Evolutionary conservation across 2,113 vertebrate genomes (phyloP), one percentile per base, ranked within the genome.

Genomic region (Vicugna pacos): DNA sequence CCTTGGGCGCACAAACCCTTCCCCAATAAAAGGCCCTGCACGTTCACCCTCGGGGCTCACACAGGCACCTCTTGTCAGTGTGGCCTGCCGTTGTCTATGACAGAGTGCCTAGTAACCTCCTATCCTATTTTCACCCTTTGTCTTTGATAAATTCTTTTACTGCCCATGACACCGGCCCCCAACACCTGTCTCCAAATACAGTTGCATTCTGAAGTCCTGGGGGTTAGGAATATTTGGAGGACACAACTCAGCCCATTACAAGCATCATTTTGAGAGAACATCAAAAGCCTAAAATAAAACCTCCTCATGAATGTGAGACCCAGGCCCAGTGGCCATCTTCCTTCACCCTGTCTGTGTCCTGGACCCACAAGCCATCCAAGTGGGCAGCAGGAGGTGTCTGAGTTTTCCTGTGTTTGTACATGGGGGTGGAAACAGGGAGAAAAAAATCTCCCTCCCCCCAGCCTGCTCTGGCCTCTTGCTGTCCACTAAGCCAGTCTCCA

Each of bases 361-460:
- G 72, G 22, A 42, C 26, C 35, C 69, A 13, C 26, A 60, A n/a
- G 32, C 46, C 65, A n/a, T 16, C 35, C 32, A 60, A 6, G 15
- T 16, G 28, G 19, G 69, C 20, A 76, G 76, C 14, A 11, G 32
- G 26, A 72, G 32, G 38, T 5, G 10, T 38, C 60, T 77, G 80
- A n/a, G 24, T 28, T 75, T 83, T 16, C 69, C 38, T 38, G 32
- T 50, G 22, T 83, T 28, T 52, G 17, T 24, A 10, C 38, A 28
- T 35, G 16, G 32, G 26, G 8, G 9, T 48, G 15, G 46, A 15
- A 14, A 12, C 7, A 17, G 42, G 30, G 60, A 76, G 77, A 69
- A 42, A 28, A 1, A 1, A 6, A 35, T 5, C 28, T 84, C 28
- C 56, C 3, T 3, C 3, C 30, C 14, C 5, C 13, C 28, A 6